phyloP scores from a whole-genome alignment of 2,888 invertebrate species.

The Tridacna crocea region DNA sequence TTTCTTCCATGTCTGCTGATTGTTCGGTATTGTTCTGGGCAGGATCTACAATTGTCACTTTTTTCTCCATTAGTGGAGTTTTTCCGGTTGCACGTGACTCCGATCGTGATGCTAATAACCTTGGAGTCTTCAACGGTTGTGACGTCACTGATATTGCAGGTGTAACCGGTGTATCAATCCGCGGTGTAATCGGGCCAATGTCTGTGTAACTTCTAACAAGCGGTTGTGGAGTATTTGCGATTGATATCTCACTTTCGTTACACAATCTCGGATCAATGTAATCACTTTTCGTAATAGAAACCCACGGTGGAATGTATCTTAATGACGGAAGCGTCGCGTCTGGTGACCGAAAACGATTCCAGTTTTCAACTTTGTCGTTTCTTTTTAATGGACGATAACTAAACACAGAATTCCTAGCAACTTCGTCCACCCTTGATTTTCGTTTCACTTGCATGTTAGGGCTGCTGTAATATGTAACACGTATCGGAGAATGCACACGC shows the following conservation, averaged over 20 bases:
- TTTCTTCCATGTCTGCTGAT: background rate
- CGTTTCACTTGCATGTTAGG: conserved; percentile 37
- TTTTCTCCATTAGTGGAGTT: conserved; percentile 34
- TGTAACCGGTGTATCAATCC: conserved; percentile 19
- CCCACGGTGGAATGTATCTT: conserved; percentile 53
- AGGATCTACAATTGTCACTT: conserved; percentile 40
- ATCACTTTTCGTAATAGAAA: conserved; percentile 55
- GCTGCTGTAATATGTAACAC: conserved; percentile 44
- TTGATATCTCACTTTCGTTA: conserved; percentile 11
- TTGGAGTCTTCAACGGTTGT: conserved; percentile 1
- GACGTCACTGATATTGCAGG: conserved; percentile 7
- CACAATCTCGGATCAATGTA: conserved; percentile 40
- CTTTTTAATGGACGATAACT: conserved; percentile 47
- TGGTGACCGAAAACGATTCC: conserved; percentile 42
- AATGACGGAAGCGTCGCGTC: conserved; percentile 54
- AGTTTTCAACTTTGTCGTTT: conserved; percentile 26
- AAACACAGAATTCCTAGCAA: conserved; percentile 40
- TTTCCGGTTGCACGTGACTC: conserved; percentile 26
- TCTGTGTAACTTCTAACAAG: conserved; percentile 40
- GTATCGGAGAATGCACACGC: conserved; percentile 42
- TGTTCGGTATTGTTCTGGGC: background rate
- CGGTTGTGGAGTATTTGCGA: background rate
- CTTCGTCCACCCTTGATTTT: conserved; percentile 49
- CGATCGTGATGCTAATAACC: background rate
- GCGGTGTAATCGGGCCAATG: background rate